Evolutionary conservation across 2,888 invertebrate genomes (phyloP), one percentile per base, ranked within the genome.

Genomic region (Maniola hyperantus): DNA sequence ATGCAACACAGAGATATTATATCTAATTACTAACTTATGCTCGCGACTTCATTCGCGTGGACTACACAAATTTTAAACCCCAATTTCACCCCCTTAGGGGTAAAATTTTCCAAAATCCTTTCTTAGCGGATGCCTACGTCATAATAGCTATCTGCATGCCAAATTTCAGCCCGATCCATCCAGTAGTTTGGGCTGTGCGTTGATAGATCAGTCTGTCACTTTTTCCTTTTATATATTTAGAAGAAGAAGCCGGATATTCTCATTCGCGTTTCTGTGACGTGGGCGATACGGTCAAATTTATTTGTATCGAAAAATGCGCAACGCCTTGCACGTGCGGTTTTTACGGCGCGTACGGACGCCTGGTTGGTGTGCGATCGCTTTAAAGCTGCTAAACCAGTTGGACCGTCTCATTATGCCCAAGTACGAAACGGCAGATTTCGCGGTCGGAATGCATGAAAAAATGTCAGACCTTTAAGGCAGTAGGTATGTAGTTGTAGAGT

Each of bases 401-500:
- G 51, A 51, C 42, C 39, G 33, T 65, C 64, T 61, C 54, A 64
- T 67, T 67, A 67, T 54, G 64, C 18, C 67, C 59, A 53, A 59
- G 53, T 62, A 64, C 33, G 26, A 53, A 67, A 11, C 53, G 50
- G 15, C 15, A 46, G 54, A 39, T 58, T 46, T 51, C 50, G 50
- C 26, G 50, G 15, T 26, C 50, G 50, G 64, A 50, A 64, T 11
- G 34, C 34, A 15, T 18, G 50, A 64, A 64, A 64, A 64, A 64
- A 51, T 26, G 11, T 51, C 26, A 26, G 26, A 51, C 50, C 20
- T 51, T 51, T 50, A 26, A 50, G 26, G 50, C 20, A 26, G 26
- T 51, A 2, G 18, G 48, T 48, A 48, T 15, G 15, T 48, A 18
- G 26, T 48, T 46, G 46, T 46, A 20, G 20, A 11, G 50, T 26